Percentiles rank a stretch among this genome's conserved stretches.
These are phyloP conservation scores for Pteropus rufus DNA, from an alignment of 2,797 vertebrate genomes.

Conservation along the genomic window DNA sequence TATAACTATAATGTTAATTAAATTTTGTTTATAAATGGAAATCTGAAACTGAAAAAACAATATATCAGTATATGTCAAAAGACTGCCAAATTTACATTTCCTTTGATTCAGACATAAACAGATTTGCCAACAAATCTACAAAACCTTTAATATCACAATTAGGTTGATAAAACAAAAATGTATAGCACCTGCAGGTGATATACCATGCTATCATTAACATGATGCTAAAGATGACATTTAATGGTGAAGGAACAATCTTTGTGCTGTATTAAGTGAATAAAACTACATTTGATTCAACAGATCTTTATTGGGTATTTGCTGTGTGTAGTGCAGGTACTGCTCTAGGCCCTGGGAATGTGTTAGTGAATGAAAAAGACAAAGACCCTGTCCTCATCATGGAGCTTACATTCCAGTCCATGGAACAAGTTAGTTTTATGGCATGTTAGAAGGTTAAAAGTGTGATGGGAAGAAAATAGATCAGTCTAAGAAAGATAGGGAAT, in stretches of 20 bases:
- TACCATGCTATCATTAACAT: neutral
- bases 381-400: rapidly evolving
- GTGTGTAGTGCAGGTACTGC: neutral
- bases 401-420: neutral
- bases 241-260: neutral
- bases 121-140: neutral
- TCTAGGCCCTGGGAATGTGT: neutral
- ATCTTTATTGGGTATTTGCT: neutral
- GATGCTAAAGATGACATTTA: neutral
- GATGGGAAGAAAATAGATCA: neutral
- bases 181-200: neutral
- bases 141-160: neutral
- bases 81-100: neutral
- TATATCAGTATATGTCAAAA: neutral
- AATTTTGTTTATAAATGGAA: neutral
- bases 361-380: neutral
- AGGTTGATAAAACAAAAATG: neutral
- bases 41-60: neutral
- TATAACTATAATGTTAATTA: neutral
- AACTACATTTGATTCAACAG: neutral
- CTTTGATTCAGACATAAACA: neutral
- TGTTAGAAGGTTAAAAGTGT: neutral
- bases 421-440: neutral
- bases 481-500: neutral
- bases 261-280: neutral